phyloP scores from a whole-genome alignment of 37 sponge, comb jelly and placozoan genomes.

The Aphrocallistes beatrix region DNA sequence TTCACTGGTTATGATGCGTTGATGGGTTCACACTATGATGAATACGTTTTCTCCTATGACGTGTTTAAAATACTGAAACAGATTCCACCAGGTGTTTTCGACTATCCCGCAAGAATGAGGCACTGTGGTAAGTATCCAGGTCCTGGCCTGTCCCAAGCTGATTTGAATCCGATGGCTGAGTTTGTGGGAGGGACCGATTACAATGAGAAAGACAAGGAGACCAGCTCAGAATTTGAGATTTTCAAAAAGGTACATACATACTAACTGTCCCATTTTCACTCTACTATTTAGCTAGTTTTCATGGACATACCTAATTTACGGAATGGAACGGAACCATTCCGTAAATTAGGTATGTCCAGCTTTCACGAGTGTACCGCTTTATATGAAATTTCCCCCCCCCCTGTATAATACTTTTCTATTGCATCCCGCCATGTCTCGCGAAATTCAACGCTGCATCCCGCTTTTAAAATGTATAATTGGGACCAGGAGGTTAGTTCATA shows the following conservation, averaged over 20 bases:
- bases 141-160: neutral
- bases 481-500: no score
- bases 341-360: no score
- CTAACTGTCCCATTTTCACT: no score
- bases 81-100: neutral
- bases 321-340: no score
- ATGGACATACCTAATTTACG: no score
- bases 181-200: neutral
- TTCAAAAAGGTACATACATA: neutral
- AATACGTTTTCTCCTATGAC: conserved; percentile 50
- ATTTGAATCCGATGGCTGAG: neutral
- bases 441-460: no score
- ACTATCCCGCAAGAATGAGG: neutral
- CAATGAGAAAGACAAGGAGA: neutral
- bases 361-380: no score
- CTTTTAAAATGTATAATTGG: no score
- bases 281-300: no score
- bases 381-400: no score
- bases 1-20: conserved; percentile 72
- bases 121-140: neutral
- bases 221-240: neutral
- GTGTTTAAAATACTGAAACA: neutral
- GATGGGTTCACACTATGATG: conserved; percentile 85
- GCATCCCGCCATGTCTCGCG: no score
- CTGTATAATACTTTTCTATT: no score